Evolutionary conservation across 2,888 invertebrate species (phyloP).

Genomic region (Phyto melanocephala): DNA sequence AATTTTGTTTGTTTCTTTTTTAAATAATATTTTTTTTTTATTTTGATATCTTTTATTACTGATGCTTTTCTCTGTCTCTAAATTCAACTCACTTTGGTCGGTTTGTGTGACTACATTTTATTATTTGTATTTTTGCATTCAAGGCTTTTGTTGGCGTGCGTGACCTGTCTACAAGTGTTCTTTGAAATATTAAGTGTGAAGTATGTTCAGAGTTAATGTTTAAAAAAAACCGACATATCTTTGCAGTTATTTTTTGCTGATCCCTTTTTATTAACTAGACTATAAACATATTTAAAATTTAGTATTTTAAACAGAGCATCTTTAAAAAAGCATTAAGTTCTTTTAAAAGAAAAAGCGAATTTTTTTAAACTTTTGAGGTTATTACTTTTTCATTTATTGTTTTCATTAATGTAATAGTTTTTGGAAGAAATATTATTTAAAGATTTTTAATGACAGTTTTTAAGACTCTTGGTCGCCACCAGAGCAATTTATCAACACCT

Average conservation of each 20-base stretch:
- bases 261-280: neutral
- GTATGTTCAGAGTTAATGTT: slow-evolving; percentile 40
- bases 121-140: slow-evolving; percentile 62
- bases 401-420: too few relatives aligned
- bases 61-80: neutral
- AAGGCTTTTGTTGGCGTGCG: slow-evolving; percentile 66
- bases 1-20: slow-evolving; percentile 4
- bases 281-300: neutral
- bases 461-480: too few relatives aligned
- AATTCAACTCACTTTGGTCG: neutral
- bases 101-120: slow-evolving; percentile 24
- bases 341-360: too few relatives aligned
- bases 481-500: too few relatives aligned
- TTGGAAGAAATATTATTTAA: too few relatives aligned
- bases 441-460: too few relatives aligned
- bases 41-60: neutral
- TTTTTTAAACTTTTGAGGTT: too few relatives aligned
- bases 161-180: slow-evolving; percentile 65
- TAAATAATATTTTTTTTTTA: neutral
- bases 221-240: neutral
- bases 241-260: neutral
- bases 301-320: neutral
- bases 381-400: too few relatives aligned
- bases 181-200: slow-evolving; percentile 65
- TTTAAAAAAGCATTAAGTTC: too few relatives aligned